A percentile compares a stretch with the other conserved stretches of the same genome.
Evolutionary conservation across 2,797 vertebrate genomes (phyloP).

Genomic region (Pseudochirops corinnae): DNA sequence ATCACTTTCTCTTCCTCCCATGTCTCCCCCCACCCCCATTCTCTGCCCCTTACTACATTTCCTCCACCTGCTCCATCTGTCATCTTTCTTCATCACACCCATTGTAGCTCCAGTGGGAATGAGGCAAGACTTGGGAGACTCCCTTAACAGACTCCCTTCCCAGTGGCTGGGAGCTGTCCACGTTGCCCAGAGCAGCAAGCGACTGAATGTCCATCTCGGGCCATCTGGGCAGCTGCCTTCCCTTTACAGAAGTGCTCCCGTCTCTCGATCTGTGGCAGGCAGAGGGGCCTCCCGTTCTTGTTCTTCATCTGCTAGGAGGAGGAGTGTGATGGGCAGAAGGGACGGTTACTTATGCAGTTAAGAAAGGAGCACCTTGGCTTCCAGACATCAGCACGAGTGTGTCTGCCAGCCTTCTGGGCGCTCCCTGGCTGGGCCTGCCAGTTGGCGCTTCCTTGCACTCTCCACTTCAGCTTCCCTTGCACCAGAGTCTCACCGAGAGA

Average conservation of each 20-base stretch:
- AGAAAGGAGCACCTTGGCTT: neutral
- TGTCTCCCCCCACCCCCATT: neutral
- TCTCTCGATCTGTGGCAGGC: neutral
- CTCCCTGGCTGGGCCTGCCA: neutral
- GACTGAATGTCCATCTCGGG: neutral
- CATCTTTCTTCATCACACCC: neutral
- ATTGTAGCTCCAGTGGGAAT: too few species aligned
- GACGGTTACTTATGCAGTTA: neutral
- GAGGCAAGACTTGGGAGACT: neutral
- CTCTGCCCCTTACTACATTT: neutral
- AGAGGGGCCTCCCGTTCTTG: neutral
- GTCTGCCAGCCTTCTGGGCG: too few species aligned
- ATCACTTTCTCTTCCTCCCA: neutral
- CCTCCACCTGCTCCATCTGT: neutral
- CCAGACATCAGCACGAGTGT: too few species aligned
- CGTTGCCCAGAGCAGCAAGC: neutral
- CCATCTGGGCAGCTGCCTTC: neutral
- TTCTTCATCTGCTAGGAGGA: neutral
- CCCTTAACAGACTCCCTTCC: neutral
- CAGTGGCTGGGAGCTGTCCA: neutral
- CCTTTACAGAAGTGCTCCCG: neutral
- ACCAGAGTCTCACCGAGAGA: neutral
- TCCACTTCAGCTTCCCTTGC: neutral
- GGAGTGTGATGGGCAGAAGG: neutral
- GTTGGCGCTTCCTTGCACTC: neutral